phyloP scores from a whole-genome alignment of 2,113 vertebrate genomes.

The Pavo muticus region DNA sequence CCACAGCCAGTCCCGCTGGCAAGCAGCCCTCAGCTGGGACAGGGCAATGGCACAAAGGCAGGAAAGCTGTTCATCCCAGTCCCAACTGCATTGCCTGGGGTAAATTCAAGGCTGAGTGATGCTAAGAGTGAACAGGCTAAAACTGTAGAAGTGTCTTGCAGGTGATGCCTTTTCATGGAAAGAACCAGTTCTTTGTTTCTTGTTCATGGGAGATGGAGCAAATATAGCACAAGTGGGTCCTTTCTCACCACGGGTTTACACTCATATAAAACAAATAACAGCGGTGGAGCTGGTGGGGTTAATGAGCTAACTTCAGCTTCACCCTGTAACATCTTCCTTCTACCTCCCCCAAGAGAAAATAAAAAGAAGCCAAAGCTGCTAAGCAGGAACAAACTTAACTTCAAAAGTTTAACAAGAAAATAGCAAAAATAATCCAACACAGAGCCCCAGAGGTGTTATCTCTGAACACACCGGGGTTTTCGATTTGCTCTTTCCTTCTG shows the following conservation, averaged over 20 bases:
- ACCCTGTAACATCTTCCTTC: neutral
- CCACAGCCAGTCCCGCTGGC: fast-evolving
- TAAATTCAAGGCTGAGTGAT: neutral
- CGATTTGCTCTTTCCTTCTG: neutral
- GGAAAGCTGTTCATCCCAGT: neutral
- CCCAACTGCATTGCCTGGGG: neutral
- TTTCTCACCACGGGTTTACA: neutral
- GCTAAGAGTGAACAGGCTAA: neutral
- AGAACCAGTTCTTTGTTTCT: neutral
- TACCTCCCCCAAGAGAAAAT: neutral
- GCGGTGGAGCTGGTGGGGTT: neutral
- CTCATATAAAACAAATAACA: neutral
- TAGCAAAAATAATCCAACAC: neutral
- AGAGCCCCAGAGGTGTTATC: neutral
- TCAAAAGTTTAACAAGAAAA: neutral
- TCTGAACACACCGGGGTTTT: neutral
- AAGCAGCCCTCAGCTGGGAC: neutral
- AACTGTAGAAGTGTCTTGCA: neutral
- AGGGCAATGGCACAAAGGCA: neutral
- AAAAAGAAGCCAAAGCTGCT: neutral
- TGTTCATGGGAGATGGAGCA: neutral
- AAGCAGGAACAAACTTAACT: neutral
- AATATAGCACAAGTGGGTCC: neutral
- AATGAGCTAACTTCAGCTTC: neutral
- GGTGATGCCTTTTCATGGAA: neutral